phyloP scores from a whole-genome alignment of 1,140 invertebrate genomes.

The Onthophagus taurus region DNA sequence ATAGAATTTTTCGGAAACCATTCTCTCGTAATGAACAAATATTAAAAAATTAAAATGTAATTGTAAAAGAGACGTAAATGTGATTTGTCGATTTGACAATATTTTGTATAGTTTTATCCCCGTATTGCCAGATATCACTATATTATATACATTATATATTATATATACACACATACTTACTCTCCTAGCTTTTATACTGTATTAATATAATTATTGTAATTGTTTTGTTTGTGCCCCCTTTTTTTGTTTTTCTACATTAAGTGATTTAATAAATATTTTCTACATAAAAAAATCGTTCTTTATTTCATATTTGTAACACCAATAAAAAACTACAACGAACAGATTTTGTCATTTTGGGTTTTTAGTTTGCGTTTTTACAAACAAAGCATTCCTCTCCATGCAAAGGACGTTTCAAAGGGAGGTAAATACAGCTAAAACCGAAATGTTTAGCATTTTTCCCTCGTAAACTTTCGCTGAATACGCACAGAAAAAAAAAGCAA shows the following conservation, averaged over 20 bases:
- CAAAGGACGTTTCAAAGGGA: too few relatives aligned
- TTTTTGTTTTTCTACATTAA: slow-evolving; percentile 10
- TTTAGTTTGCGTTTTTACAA: too few relatives aligned
- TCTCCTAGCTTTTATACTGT: slow-evolving; percentile 13
- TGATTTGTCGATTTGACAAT: slow-evolving; percentile 10
- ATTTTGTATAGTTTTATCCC: slow-evolving; percentile 12
- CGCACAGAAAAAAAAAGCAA: too few relatives aligned
- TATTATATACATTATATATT: slow-evolving; percentile 8
- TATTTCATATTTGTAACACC: too few relatives aligned
- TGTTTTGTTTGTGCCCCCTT: slow-evolving; percentile 10
- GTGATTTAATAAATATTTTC: slow-evolving; percentile 13
- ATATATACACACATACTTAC: slow-evolving; percentile 5
- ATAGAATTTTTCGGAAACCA: slow-evolving; percentile 2
- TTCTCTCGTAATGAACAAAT: neutral
- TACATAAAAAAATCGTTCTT: too few relatives aligned
- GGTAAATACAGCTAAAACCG: too few relatives aligned
- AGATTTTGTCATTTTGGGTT: too few relatives aligned
- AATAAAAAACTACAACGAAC: too few relatives aligned
- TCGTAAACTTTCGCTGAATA: too few relatives aligned
- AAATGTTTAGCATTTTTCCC: too few relatives aligned
- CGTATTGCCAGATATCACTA: slow-evolving; percentile 2
- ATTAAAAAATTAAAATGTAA: neutral
- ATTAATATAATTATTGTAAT: slow-evolving; percentile 8
- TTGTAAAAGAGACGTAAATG: neutral
- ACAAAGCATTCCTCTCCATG: too few relatives aligned